phyloP scores from a whole-genome alignment of 2,797 vertebrate species.

The Selene dorsalis region DNA sequence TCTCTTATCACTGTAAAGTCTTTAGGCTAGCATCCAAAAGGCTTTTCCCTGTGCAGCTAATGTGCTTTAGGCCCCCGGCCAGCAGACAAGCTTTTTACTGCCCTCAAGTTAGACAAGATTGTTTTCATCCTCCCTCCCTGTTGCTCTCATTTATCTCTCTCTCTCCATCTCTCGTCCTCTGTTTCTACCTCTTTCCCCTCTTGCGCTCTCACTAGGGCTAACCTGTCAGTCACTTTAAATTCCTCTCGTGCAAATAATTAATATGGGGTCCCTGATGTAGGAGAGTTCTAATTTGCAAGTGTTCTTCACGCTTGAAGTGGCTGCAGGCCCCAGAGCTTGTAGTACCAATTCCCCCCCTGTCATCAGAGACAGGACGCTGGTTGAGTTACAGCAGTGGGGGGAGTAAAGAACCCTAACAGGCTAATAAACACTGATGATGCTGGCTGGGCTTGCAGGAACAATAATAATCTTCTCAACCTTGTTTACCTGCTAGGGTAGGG shows the following conservation, averaged over 20 bases:
- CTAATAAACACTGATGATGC: constrained; percentile 82
- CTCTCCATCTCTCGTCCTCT: constrained; percentile 37
- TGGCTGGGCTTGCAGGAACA: constrained; percentile 77
- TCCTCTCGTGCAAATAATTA: constrained; percentile 87
- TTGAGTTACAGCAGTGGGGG: constrained; percentile 78
- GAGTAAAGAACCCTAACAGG: constrained; percentile 77
- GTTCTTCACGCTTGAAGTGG: constrained; percentile 86
- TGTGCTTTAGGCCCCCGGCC: constrained; percentile 83
- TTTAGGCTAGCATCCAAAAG: constrained; percentile 82
- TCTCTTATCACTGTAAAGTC: constrained; percentile 81
- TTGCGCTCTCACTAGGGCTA: constrained; percentile 71
- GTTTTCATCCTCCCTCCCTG: constrained; percentile 67
- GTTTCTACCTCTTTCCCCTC: constrained; percentile 26
- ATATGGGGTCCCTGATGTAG: constrained; percentile 81
- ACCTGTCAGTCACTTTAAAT: constrained; percentile 85
- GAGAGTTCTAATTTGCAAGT: constrained; percentile 87
- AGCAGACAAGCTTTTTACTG: constrained; percentile 81
- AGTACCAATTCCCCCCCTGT: constrained; percentile 83
- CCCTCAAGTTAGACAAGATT: constrained; percentile 78
- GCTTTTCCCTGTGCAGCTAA: constrained; percentile 83
- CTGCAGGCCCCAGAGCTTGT: constrained; percentile 83
- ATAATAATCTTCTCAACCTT: constrained; percentile 82
- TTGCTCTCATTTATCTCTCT: constrained; percentile 64
- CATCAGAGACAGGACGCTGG: constrained; percentile 81
- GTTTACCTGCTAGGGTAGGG: constrained; percentile 77